Conservation (phyloP, 1,140 invertebrate genomes). For the Zaprionus lachaisei region DNA sequence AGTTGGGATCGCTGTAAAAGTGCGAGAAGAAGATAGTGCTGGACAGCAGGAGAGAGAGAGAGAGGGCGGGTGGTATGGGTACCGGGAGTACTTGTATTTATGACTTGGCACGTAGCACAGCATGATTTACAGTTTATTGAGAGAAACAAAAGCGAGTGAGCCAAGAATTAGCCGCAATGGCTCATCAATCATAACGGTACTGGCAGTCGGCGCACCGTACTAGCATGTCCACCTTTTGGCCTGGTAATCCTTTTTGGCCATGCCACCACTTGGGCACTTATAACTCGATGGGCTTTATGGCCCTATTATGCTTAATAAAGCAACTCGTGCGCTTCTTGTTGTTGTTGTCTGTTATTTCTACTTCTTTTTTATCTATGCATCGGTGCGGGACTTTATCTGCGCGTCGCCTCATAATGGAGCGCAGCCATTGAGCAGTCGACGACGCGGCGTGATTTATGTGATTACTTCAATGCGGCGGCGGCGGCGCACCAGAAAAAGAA, state of each 20-base stretch:
- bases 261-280: slow-evolving; percentile 41
- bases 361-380: slow-evolving; percentile 73
- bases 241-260: slow-evolving; percentile 59
- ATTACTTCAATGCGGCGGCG: slow-evolving; percentile 80
- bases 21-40: slow-evolving; percentile 1
- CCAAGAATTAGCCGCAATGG: slow-evolving; percentile 79
- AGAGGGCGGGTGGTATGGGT: background rate
- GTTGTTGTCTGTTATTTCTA: slow-evolving; percentile 47
- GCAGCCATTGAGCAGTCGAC: slow-evolving; percentile 54
- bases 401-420: slow-evolving; percentile 76
- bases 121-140: slow-evolving; percentile 80
- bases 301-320: slow-evolving; percentile 81
- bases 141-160: slow-evolving; percentile 71
- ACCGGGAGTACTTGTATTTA: slow-evolving; percentile 60
- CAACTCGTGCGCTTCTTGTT: slow-evolving; percentile 36
- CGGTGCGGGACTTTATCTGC: slow-evolving; percentile 64
- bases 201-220: slow-evolving; percentile 12
- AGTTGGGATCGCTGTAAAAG: slow-evolving; percentile 1
- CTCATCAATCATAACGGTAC: slow-evolving; percentile 71
- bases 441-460: slow-evolving; percentile 76
- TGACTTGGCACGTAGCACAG: slow-evolving; percentile 77
- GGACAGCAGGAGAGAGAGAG: background rate
- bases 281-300: slow-evolving; percentile 78
- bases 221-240: slow-evolving; percentile 43
- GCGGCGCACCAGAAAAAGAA: slow-evolving; percentile 37